Percentiles rank a stretch among this genome's conserved stretches.
These are phyloP conservation scores for Puma concolor DNA, from an alignment of 2,113 vertebrate species.

Conservation along the genomic window DNA sequence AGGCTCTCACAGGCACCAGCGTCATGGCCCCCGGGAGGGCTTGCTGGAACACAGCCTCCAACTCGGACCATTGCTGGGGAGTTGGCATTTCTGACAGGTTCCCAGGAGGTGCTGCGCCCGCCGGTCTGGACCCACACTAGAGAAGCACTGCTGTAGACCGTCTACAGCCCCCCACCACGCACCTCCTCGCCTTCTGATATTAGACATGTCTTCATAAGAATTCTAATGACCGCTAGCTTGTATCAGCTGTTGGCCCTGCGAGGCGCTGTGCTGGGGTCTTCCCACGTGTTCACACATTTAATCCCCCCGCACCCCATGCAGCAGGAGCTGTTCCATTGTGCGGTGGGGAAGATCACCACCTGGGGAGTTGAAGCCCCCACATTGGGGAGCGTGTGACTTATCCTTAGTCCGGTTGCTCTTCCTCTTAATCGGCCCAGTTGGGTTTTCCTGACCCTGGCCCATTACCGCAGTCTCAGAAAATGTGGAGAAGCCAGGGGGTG, in stretches of 20 bases:
- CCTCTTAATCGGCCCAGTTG: background rate
- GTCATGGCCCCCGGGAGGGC: background rate
- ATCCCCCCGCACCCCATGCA: background rate
- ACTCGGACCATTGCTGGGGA: background rate
- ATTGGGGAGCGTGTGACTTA: background rate
- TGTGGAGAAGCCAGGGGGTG: rapidly evolving
- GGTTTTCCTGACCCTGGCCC: background rate
- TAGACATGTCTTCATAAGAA: background rate
- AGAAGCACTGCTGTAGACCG: background rate
- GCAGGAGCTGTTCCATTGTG: background rate
- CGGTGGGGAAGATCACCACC: background rate
- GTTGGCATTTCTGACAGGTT: background rate
- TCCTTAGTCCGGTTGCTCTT: background rate
- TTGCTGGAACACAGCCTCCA: background rate
- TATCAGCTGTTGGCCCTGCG: background rate
- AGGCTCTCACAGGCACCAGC: background rate
- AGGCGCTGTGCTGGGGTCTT: background rate
- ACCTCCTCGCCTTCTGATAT: background rate
- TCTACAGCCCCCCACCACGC: background rate
- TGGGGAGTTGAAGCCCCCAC: rapidly evolving
- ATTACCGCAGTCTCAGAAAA: background rate
- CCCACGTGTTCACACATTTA: rapidly evolving
- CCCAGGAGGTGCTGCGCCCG: too few species aligned
- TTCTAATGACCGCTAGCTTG: background rate
- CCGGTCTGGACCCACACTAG: rapidly evolving